Conservation (phyloP, 2,797 vertebrate genomes). For the Rhincodon typus region DNA sequence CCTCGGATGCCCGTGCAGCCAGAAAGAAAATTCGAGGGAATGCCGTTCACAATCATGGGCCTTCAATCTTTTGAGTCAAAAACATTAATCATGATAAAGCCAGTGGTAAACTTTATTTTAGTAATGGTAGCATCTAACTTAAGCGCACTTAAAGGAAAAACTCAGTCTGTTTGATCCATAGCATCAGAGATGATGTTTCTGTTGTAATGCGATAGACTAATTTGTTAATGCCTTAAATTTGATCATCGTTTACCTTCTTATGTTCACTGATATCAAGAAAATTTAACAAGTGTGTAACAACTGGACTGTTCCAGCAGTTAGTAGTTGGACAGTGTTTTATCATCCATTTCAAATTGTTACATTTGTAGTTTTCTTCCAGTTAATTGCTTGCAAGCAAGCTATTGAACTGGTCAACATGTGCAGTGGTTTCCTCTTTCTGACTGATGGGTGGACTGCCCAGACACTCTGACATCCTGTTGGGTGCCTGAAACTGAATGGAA, state of each 20-base stretch:
- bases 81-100: not conserved
- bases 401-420: not conserved
- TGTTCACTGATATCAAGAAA: not conserved
- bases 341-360: not conserved
- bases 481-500: not conserved
- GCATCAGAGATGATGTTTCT: not conserved
- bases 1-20: no score
- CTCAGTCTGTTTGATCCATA: not conserved
- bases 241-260: not conserved
- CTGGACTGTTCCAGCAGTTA: not conserved
- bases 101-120: not conserved
- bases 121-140: not conserved
- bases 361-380: not conserved
- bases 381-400: not conserved
- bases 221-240: not conserved
- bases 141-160: not conserved
- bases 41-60: no score
- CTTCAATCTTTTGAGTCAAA: not conserved
- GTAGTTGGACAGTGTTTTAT: not conserved
- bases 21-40: no score
- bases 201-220: not conserved
- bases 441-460: not conserved
- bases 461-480: conserved; percentile 20
- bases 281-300: not conserved
- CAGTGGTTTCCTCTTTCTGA: not conserved